Base-by-base conservation (phyloP, 2,888 invertebrate species). In the Cephus pulcher region DNA sequence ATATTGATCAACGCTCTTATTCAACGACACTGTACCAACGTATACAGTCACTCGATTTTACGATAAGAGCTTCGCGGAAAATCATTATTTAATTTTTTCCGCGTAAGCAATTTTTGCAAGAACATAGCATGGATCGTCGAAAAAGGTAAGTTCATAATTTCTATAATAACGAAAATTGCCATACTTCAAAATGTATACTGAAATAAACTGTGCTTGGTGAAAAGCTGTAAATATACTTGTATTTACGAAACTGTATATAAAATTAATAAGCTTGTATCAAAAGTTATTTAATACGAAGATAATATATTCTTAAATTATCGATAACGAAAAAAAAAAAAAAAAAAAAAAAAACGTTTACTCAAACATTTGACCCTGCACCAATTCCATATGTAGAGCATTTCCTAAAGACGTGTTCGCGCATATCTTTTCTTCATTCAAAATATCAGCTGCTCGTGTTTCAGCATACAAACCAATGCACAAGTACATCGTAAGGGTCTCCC, bases 381-480 rank as follows among this genome's bases (percentile, higher is more conserved):
- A 56, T 56, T 56, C 23, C 9, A 23, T 56, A 23, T 23, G 56
- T 2, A 23, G 56, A 56, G 23, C 56, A 56, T 23, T 56, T 23
- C 23, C 56, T 23, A 23, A 56, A 23, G 1, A 23, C 71, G 32
- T 71, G 71, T 34, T 71, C 33, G 33, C 23, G 71, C 71, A 71
- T 32, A 32, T 15, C 12, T 71, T 71, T 71, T 32, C 71, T 34
- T 9, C 56, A 56, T 56, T 40, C 23, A 23, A 56, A 56, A 2
- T 23, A 56, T 56, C 56, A 56, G 56, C 56, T 56, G 56, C 23
- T 23, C 56, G 56, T 56, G 71, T 71, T 71, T 34, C 33, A 71
- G 71, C 32, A 71, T 71, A 76, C 74, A 80, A 80, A 79, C 78
- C 56, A 79, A 80, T 79, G 73, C 70, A 78, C 70, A 71, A 77